These are phyloP conservation scores for Ciconia maguari DNA, from an alignment of 2,113 vertebrate genomes.

Conservation along the genomic window DNA sequence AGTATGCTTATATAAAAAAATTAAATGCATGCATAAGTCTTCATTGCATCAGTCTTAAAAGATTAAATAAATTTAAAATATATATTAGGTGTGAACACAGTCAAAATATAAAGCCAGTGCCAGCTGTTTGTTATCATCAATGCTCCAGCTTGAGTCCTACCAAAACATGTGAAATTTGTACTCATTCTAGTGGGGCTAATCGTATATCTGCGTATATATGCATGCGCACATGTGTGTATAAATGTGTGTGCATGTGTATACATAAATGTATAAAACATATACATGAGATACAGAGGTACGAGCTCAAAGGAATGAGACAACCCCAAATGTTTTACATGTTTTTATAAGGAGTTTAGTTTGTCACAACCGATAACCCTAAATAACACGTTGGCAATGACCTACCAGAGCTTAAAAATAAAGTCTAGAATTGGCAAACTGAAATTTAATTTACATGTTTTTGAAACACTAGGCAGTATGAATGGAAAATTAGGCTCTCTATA, in stretches of 20 bases:
- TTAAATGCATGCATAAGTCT: not conserved
- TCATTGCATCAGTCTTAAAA: not conserved
- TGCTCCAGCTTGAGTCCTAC: not conserved
- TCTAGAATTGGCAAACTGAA: not conserved
- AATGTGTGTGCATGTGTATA: not conserved
- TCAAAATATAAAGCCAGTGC: not conserved
- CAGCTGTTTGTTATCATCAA: not conserved
- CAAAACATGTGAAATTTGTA: not conserved
- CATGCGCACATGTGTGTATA: fast-evolving
- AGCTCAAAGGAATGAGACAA: not conserved
- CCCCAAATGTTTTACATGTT: fast-evolving
- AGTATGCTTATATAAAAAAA: not conserved
- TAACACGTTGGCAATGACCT: fast-evolving
- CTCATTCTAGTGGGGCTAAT: not conserved
- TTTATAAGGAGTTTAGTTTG: not conserved
- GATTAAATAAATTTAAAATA: not conserved
- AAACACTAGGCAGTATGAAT: not conserved
- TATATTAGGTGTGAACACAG: not conserved
- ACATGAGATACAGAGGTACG: not conserved
- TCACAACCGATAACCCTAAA: not conserved
- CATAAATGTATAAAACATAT: not conserved
- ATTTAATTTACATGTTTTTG: not conserved
- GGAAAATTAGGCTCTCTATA: not conserved
- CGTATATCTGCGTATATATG: fast-evolving
- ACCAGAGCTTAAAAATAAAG: not conserved